Conservation (phyloP, 2,888 invertebrate genomes). For the Phania funesta region DNA sequence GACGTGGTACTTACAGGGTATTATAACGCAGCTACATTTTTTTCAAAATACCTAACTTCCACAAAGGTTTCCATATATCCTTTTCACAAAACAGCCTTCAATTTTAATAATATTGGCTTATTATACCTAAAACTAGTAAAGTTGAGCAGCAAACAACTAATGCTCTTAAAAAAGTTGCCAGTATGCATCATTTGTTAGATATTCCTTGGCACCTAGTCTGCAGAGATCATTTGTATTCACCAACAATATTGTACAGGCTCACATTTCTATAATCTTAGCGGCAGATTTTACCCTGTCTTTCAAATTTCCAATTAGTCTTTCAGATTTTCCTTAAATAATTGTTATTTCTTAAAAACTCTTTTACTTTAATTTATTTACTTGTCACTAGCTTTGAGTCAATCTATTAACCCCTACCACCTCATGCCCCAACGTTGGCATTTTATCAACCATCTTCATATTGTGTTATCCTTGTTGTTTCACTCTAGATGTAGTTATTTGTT, state of each 20-base stretch:
- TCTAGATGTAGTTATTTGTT: conserved; percentile 57
- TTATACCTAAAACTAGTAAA: no score
- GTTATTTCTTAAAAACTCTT: neutral
- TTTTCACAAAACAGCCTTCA: no score
- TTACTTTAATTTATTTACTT: conserved; percentile 56
- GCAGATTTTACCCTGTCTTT: neutral
- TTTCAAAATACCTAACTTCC: no score
- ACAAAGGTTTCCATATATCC: no score
- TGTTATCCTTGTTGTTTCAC: conserved; percentile 60
- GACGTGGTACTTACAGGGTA: no score
- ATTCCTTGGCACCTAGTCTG: no score
- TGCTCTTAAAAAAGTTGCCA: no score
- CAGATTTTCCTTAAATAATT: conserved; percentile 4
- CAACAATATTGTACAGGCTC: neutral
- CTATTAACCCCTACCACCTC: conserved; percentile 3
- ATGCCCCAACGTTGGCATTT: neutral
- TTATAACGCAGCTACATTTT: no score
- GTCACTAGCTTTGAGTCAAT: conserved; percentile 51
- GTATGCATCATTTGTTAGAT: no score
- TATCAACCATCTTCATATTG: conserved; percentile 57
- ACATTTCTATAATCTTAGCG: neutral
- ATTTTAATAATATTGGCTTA: no score
- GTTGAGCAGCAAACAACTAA: no score
- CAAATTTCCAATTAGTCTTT: neutral
- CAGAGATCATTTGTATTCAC: no score